Evolutionary conservation across 2,797 vertebrate species (phyloP).

Genomic region (Pangasius mekongensis): DNA sequence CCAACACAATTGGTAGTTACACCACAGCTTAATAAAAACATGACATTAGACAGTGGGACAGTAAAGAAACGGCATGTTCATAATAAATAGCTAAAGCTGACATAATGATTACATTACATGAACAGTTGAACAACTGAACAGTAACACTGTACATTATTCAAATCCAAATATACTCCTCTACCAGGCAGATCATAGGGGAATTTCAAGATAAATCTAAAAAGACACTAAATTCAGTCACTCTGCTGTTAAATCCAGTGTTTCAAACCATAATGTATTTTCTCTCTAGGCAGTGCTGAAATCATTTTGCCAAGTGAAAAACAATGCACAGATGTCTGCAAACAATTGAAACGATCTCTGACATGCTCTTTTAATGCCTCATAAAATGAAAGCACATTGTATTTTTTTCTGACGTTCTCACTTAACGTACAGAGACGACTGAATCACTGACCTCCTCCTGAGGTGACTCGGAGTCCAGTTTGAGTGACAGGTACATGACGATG

Average conservation of each 20-base stretch:
- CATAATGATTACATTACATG: neutral
- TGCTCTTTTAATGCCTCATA: neutral
- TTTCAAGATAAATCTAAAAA: neutral
- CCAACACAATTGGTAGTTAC: neutral
- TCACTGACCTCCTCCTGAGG: constrained; percentile 86
- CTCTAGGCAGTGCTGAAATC: neutral
- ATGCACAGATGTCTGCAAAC: constrained; percentile 1
- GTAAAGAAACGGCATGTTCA: neutral
- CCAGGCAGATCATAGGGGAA: neutral
- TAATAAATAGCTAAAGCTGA: neutral
- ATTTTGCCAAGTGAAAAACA: neutral
- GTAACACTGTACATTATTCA: neutral
- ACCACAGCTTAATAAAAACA: neutral
- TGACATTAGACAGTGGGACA: neutral
- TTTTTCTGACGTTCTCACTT: neutral
- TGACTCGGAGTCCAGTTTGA: constrained; percentile 84
- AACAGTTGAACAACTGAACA: neutral
- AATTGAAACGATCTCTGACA: neutral
- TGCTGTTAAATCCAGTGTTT: neutral
- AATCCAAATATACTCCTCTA: neutral
- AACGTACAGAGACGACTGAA: neutral
- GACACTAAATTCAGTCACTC: neutral
- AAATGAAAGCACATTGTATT: neutral
- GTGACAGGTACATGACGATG: constrained; percentile 87
- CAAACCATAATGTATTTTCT: neutral